Conservation (phyloP, 2,113 vertebrate species). For the Pontoporia blainvillei region DNA sequence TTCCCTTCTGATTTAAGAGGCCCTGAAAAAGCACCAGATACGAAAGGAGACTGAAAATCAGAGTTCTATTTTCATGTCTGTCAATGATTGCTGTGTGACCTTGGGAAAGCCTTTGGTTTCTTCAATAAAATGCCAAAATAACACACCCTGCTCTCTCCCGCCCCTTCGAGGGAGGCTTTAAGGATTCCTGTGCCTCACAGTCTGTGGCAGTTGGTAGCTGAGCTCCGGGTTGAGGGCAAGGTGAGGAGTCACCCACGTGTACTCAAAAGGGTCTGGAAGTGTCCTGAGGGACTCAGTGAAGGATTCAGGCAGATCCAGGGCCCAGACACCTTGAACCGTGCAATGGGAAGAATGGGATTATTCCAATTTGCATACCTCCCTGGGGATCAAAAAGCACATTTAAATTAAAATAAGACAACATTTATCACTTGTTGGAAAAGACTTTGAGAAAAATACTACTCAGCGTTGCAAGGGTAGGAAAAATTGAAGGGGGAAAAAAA, state of each 20-base stretch:
- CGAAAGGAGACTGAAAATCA: not conserved
- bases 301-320: not conserved
- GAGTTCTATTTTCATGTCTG: not conserved
- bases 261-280: fast-evolving
- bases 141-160: not conserved
- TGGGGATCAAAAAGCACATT: not conserved
- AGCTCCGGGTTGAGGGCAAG: not conserved
- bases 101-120: not conserved
- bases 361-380: not conserved
- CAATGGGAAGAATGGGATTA: not conserved
- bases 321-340: not conserved
- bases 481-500: not conserved
- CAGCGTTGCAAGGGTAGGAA: not conserved
- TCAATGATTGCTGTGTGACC: not conserved
- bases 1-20: not conserved
- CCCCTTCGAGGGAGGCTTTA: not conserved
- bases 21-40: not conserved
- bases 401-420: not conserved
- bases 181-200: fast-evolving
- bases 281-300: not conserved
- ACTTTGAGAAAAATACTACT: not conserved
- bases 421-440: not conserved
- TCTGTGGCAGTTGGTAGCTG: no score
- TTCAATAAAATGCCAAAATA: not conserved
- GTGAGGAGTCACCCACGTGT: no score